Base-by-base conservation (phyloP, 1,140 invertebrate species). In the Drosophila kepulauana region DNA sequence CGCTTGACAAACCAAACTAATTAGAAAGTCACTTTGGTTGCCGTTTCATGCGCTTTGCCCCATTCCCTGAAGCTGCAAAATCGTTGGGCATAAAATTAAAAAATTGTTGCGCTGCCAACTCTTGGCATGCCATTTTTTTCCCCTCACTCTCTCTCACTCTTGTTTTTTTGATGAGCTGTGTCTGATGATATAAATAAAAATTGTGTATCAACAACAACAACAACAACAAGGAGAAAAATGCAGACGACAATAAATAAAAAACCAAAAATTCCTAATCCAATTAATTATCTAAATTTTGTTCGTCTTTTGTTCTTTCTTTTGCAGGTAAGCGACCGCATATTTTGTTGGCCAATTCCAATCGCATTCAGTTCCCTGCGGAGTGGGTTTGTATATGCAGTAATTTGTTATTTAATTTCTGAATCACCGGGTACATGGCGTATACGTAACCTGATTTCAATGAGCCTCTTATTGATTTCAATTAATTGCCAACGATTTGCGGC, bases 1-100 rank as follows among this genome's bases (percentile, higher is more conserved):
- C 78, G 80, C 77, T 79, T 75, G 70, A 78, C 81, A 88, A 81
- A 74, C 85, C 81, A 88, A 88, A 88, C 85, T 88, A 88, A 88
- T 88, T 88, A 88, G 81, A 88, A 89, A 88, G 85, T 88, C 85
- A 84, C 78, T 89, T 89, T 89, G 76, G 81, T 84, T 56, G 69
- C 61, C 79, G 72, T 64, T 75, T 56, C 54, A 65, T 64, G 58
- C 28, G 30, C 58, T 46, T 48, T 51, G 16, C 38, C 52, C 57
- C 30, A 1, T 1, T 11, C 62, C 43, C 33, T 46, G 68, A 70
- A 82, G 68, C 79, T 77, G 76, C 77, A 79, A 82, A 88, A 74
- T 84, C 76, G 80, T 70, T 74, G 67, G 70, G 84, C 84, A 87
- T 84, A 89, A 87, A 87, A 87, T 87, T 88, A 87, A 87, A 68